Percentiles rank a stretch among this genome's conserved stretches.
phyloP scores from a whole-genome alignment of 2,888 invertebrate species.

The Panopea generosa region DNA sequence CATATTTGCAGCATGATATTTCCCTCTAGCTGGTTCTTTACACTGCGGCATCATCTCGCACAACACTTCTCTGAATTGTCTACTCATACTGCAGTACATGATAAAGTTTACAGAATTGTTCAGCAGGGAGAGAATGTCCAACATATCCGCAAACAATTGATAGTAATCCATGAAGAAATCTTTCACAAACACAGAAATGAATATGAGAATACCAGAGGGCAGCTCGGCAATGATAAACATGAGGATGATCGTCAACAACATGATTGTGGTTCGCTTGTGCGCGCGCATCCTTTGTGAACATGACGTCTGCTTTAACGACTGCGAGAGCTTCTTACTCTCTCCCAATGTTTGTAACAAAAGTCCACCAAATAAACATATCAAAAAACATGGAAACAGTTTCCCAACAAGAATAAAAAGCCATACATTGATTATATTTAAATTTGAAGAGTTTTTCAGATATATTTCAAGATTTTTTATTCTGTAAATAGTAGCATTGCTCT shows the following conservation, averaged over 20 bases:
- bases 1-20: constrained; percentile 17
- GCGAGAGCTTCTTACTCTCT: constrained; percentile 70
- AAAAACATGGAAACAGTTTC: constrained; percentile 95
- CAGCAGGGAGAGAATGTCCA: constrained; percentile 95
- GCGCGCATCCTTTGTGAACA: constrained; percentile 69
- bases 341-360: constrained; percentile 84
- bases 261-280: constrained; percentile 92
- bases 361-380: constrained; percentile 90
- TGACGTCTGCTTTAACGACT: constrained; percentile 70
- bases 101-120: constrained; percentile 97
- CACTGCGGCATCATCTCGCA: constrained; percentile 86
- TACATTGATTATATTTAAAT: constrained; percentile 88
- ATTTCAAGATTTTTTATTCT: constrained; percentile 57
- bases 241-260: constrained; percentile 91
- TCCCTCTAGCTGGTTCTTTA: constrained; percentile 1
- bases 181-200: constrained; percentile 92
- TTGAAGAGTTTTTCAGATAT: constrained; percentile 42
- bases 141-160: constrained; percentile 88
- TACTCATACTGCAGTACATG: constrained; percentile 96
- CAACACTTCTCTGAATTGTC: constrained; percentile 91
- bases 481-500: constrained; percentile 54
- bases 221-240: constrained; percentile 95
- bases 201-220: constrained; percentile 91
- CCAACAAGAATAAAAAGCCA: constrained; percentile 97
- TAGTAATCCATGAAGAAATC: constrained; percentile 89